phyloP scores from a whole-genome alignment of 1,140 invertebrate species.

The Scaptomyza montana region DNA sequence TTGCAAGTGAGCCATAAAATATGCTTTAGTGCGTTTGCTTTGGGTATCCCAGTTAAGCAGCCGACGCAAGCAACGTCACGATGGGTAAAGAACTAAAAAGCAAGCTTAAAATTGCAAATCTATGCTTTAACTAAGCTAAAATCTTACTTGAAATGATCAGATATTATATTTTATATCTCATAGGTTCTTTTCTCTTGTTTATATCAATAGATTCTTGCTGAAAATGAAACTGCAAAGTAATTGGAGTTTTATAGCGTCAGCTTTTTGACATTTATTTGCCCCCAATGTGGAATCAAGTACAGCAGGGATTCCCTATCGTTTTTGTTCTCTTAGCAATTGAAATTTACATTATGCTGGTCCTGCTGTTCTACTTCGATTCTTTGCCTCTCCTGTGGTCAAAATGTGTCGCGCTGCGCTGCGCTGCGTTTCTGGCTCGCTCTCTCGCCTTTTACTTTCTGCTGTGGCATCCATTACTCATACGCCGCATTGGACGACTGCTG shows the following conservation, averaged over 20 bases:
- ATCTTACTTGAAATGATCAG: too few relatives aligned
- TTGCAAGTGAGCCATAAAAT: slow-evolving; percentile 80
- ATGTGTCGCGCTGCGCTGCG: slow-evolving; percentile 29
- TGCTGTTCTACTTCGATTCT: slow-evolving; percentile 7
- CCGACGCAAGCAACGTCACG: neutral
- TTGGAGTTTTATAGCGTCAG: slow-evolving; percentile 29
- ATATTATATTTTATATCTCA: too few relatives aligned
- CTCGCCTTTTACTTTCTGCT: slow-evolving; percentile 6
- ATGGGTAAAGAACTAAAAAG: slow-evolving; percentile 4
- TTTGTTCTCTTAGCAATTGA: slow-evolving; percentile 11
- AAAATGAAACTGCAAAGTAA: slow-evolving; percentile 5
- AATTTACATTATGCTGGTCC: slow-evolving; percentile 46
- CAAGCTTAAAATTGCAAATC: neutral
- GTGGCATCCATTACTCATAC: slow-evolving; percentile 51
- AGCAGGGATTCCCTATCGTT: neutral
- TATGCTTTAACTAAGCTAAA: neutral
- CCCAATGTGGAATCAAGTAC: slow-evolving; percentile 3
- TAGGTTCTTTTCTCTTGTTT: too few relatives aligned
- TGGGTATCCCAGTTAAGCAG: slow-evolving; percentile 5
- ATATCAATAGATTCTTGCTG: neutral
- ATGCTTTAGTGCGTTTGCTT: slow-evolving; percentile 62
- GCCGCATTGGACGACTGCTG: slow-evolving; percentile 27
- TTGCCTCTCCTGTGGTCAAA: slow-evolving; percentile 33
- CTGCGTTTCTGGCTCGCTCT: slow-evolving; percentile 4
- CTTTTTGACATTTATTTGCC: slow-evolving; percentile 18